Percentiles rank a stretch among this genome's conserved stretches.
Conservation (phyloP, 1,140 invertebrate genomes). For the Zaprionus nigranus region DNA sequence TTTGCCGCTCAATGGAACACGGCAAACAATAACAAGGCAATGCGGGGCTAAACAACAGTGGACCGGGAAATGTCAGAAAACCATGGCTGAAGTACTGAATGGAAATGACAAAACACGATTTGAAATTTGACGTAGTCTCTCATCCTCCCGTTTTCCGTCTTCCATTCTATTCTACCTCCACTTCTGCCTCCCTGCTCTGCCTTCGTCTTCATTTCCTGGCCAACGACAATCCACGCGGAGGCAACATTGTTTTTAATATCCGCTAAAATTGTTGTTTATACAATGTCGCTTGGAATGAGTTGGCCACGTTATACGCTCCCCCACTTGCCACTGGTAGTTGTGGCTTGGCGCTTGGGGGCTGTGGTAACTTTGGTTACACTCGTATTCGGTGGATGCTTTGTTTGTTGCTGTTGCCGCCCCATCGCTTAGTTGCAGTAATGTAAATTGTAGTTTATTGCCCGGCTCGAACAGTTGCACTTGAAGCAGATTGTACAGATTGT, state of each 20-base stretch:
- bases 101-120: constrained; percentile 76
- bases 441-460: constrained; percentile 77
- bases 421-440: constrained; percentile 70
- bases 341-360: constrained; percentile 46
- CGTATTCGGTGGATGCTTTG: background rate
- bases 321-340: constrained; percentile 52
- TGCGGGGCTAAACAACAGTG: constrained; percentile 11
- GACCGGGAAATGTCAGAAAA: constrained; percentile 7
- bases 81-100: constrained; percentile 42
- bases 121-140: constrained; percentile 66
- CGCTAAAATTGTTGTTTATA: constrained; percentile 83
- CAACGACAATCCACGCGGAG: constrained; percentile 50
- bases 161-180: background rate
- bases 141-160: constrained; percentile 14
- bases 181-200: background rate
- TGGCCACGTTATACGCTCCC: constrained; percentile 22
- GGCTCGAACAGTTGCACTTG: constrained; percentile 16
- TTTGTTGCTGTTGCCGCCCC: constrained; percentile 19
- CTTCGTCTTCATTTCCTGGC: constrained; percentile 29
- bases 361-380: constrained; percentile 42
- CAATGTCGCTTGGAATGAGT: constrained; percentile 73
- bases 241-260: constrained; percentile 83
- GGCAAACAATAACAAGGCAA: constrained; percentile 56
- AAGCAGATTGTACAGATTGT: constrained; percentile 69
- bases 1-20: constrained; percentile 63